Conservation (phyloP, 2,113 vertebrate genomes). For the Rhinolophus sinicus region DNA sequence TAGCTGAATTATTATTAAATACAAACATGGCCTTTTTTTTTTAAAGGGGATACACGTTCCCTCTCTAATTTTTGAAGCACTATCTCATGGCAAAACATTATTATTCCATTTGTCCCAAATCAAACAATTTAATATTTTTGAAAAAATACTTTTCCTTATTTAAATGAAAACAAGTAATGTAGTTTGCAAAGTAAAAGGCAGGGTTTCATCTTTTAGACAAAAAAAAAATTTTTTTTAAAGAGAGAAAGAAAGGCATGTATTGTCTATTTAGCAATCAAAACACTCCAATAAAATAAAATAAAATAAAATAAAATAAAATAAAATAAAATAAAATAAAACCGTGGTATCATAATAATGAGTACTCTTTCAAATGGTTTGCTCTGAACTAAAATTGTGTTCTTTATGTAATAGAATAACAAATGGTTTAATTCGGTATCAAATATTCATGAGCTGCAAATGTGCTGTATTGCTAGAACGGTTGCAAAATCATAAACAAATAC, state of each 20-base stretch:
- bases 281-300: constrained; percentile 86
- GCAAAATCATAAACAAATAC: constrained; percentile 76
- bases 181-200: constrained; percentile 83
- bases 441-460: constrained; percentile 78
- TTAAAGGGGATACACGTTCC: constrained; percentile 64
- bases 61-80: constrained; percentile 79
- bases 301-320: constrained; percentile 86
- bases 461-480: constrained; percentile 72
- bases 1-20: constrained; percentile 70
- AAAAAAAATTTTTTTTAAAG: constrained; percentile 66
- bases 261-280: constrained; percentile 86
- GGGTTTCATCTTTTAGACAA: constrained; percentile 83
- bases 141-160: constrained; percentile 82
- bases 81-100: constrained; percentile 82
- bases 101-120: constrained; percentile 84
- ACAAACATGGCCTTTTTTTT: constrained; percentile 61
- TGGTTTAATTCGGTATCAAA: constrained; percentile 84
- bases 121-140: constrained; percentile 85
- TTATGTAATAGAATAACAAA: constrained; percentile 84
- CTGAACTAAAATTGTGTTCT: constrained; percentile 82
- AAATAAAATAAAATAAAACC: constrained; percentile 87
- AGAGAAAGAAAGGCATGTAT: constrained; percentile 82
- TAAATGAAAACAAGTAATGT: constrained; percentile 84
- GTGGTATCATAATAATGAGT: constrained; percentile 84
- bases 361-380: constrained; percentile 84